Evolutionary conservation across 2,888 invertebrate species (phyloP).

Genomic region (Abrostola triplasia): DNA sequence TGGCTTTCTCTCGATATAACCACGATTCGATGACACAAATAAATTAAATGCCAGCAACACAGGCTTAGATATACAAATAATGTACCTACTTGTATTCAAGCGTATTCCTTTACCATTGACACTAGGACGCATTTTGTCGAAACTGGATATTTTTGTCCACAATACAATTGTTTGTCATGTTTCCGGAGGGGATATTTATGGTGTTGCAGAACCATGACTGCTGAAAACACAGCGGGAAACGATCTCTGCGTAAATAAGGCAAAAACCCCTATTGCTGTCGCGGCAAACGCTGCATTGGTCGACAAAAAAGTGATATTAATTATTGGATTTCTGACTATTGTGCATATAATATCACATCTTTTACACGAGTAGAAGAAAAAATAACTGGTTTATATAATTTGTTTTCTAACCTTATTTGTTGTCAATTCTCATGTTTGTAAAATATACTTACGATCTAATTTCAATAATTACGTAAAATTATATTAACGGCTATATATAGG

Average conservation of each 20-base stretch:
- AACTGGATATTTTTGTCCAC: slow-evolving; percentile 69
- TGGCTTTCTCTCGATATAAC: not conserved
- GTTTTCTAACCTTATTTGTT: no score
- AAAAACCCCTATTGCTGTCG: slow-evolving; percentile 58
- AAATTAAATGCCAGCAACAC: not conserved
- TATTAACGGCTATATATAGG: no score
- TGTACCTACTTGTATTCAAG: slow-evolving; percentile 16
- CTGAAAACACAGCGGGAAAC: slow-evolving; percentile 71
- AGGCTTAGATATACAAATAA: slow-evolving; percentile 12
- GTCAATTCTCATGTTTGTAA: no score
- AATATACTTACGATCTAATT: no score
- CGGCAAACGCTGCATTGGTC: slow-evolving; percentile 22
- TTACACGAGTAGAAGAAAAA: no score
- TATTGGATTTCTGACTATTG: slow-evolving; percentile 20
- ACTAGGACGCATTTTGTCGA: slow-evolving; percentile 48
- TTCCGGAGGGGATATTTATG: slow-evolving; percentile 77
- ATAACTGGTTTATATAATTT: no score
- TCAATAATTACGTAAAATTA: no score
- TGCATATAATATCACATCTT: slow-evolving; percentile 1
- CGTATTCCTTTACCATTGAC: slow-evolving; percentile 22
- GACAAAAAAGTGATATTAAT: slow-evolving; percentile 37
- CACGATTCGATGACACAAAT: not conserved
- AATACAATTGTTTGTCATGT: slow-evolving; percentile 78
- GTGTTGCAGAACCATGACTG: slow-evolving; percentile 66
- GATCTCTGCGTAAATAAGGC: slow-evolving; percentile 72